Percentiles rank a stretch among this genome's conserved stretches.
Evolutionary conservation across 35 echinoderm and acorn worm species (phyloP).

Genomic region (Antedon bifida): DNA sequence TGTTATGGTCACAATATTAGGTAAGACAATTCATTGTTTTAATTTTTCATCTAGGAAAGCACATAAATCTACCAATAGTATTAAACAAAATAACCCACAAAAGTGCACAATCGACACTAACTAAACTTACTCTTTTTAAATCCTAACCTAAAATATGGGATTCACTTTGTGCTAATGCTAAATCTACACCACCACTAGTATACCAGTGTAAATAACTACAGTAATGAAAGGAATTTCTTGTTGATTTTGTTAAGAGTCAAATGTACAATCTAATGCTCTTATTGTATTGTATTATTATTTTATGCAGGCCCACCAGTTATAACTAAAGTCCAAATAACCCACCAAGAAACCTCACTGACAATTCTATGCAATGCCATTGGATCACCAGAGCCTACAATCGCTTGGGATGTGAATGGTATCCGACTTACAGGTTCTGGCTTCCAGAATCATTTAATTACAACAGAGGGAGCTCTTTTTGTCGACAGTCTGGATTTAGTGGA

Average conservation of each 20-base stretch:
- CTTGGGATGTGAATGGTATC: conserved; percentile 18
- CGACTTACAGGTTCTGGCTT: conserved; percentile 6
- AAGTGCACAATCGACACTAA: too few species aligned
- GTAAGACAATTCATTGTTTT: conserved; percentile 6
- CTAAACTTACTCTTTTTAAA: too few species aligned
- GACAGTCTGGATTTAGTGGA: conserved; percentile 13
- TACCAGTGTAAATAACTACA: too few species aligned
- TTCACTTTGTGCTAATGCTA: too few species aligned
- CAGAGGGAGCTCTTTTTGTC: conserved; percentile 39
- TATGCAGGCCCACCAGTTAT: conserved; percentile 36
- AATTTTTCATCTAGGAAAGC: too few species aligned
- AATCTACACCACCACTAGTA: too few species aligned
- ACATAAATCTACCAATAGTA: not conserved
- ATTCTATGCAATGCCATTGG: conserved; percentile 53
- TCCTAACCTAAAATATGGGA: too few species aligned
- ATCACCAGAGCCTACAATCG: conserved; percentile 30
- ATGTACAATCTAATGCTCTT: too few species aligned
- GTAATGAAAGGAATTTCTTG: too few species aligned
- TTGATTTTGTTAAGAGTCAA: too few species aligned
- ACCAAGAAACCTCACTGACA: conserved; percentile 15
- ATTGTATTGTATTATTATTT: not conserved
- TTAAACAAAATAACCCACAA: not conserved
- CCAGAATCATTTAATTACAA: conserved; percentile 19
- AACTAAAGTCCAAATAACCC: not conserved
- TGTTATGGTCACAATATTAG: conserved; percentile 46